These are phyloP conservation scores for Alectoris magna DNA, from an alignment of 2,797 vertebrate genomes.

Conservation along the genomic window DNA sequence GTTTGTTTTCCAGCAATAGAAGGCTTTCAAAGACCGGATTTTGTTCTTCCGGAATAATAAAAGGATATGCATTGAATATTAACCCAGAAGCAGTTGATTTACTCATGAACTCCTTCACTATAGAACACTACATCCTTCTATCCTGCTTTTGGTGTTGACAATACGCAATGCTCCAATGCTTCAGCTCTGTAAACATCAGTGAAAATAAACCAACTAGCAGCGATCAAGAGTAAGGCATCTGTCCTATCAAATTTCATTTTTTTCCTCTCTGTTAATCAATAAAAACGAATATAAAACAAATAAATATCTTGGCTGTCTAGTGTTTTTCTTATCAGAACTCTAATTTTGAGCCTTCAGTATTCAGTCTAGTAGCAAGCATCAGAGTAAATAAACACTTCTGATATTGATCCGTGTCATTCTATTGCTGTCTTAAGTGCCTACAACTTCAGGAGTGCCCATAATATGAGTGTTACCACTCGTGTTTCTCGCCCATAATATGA, in stretches of 20 bases:
- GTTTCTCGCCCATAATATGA: fast-evolving
- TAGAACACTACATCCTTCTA: neutral
- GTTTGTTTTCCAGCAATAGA: neutral
- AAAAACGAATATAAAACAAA: neutral
- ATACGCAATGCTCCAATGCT: neutral
- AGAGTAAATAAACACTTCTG: neutral
- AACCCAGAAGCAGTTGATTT: neutral
- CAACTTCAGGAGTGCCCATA: neutral
- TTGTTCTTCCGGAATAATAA: neutral
- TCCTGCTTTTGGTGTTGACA: neutral
- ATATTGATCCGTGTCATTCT: neutral
- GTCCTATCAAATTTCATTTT: neutral
- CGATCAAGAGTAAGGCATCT: neutral
- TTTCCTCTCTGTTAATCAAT: neutral
- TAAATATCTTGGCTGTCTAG: neutral
- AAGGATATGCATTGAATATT: neutral
- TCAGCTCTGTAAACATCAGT: neutral
- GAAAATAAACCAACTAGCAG: neutral
- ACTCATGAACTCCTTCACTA: neutral
- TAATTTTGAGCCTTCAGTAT: neutral
- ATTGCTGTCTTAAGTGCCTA: neutral
- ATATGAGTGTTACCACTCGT: neutral
- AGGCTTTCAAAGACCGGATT: neutral
- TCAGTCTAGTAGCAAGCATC: neutral
- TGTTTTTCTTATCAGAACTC: neutral